Conservation (phyloP, 2,797 vertebrate genomes). For the Gymnopithys bicolor region DNA sequence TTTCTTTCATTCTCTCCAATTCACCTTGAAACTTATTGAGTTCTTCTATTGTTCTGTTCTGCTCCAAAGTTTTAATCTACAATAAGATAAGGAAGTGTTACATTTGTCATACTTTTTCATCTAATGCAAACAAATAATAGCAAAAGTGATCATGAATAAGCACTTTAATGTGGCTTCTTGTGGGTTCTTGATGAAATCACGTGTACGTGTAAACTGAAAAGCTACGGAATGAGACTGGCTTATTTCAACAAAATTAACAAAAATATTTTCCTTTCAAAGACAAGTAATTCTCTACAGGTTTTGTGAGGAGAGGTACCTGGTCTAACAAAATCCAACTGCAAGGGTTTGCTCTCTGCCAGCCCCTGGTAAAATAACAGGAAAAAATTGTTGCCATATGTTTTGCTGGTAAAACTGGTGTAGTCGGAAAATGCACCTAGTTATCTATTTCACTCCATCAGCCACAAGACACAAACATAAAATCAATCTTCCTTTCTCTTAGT, state of each 20-base stretch:
- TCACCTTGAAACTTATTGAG: conserved; percentile 82
- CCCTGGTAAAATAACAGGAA: not conserved
- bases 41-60: conserved; percentile 85
- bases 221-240: not conserved
- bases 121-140: not conserved
- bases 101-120: not conserved
- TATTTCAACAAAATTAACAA: not conserved
- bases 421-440: not conserved
- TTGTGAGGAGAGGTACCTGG: not conserved
- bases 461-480: not conserved
- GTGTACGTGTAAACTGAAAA: not conserved
- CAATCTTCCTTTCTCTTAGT: not conserved
- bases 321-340: not conserved
- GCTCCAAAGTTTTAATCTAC: conserved; percentile 88
- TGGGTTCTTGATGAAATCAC: not conserved
- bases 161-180: not conserved
- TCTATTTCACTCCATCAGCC: not conserved
- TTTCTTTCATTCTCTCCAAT: conserved; percentile 84
- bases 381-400: not conserved
- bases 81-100: not conserved
- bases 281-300: not conserved
- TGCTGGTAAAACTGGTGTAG: not conserved
- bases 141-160: not conserved
- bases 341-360: not conserved
- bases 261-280: not conserved